These are phyloP conservation scores for Acanthurus leucopareius DNA, from an alignment of 2,797 vertebrate genomes.

Conservation along the genomic window DNA sequence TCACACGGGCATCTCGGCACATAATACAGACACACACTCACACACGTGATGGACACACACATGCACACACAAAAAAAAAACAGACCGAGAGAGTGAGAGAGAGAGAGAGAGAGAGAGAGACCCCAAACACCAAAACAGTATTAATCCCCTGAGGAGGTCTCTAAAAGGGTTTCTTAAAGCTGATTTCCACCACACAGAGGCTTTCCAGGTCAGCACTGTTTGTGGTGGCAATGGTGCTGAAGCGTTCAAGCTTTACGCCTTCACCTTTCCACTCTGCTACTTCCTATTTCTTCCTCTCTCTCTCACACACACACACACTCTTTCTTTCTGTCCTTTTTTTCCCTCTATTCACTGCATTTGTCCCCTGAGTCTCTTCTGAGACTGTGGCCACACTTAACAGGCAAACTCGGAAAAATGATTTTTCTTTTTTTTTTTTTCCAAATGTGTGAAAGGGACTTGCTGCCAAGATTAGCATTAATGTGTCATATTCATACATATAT, in stretches of 20 bases:
- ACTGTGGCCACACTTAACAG: background rate
- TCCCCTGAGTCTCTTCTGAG: conserved; percentile 19
- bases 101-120: conserved; percentile 49
- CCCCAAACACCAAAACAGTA: conserved; percentile 73
- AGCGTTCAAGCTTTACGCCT: conserved; percentile 76
- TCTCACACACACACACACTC: conserved; percentile 38
- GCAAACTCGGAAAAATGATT: conserved; percentile 17
- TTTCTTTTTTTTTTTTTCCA: background rate
- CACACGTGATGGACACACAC: conserved; percentile 34
- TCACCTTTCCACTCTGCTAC: conserved; percentile 79
- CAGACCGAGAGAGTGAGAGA: conserved; percentile 43
- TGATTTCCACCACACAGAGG: conserved; percentile 70
- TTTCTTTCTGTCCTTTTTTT: background rate
- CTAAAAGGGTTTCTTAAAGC: conserved; percentile 78
- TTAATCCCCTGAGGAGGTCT: conserved; percentile 75
- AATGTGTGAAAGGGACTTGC: conserved; percentile 13
- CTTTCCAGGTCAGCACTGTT: conserved; percentile 81
- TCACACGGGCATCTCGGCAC: conserved; percentile 44
- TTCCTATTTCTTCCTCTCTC: conserved; percentile 61
- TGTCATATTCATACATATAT: background rate
- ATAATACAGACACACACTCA: conserved; percentile 24
- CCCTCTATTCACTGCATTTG: conserved; percentile 19
- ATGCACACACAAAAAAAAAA: conserved; percentile 39
- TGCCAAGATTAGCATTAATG: background rate
- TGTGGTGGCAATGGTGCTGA: conserved; percentile 67